Evolutionary conservation across 1,140 invertebrate genomes (phyloP).

Genomic region (Diorhabda sublineata): DNA sequence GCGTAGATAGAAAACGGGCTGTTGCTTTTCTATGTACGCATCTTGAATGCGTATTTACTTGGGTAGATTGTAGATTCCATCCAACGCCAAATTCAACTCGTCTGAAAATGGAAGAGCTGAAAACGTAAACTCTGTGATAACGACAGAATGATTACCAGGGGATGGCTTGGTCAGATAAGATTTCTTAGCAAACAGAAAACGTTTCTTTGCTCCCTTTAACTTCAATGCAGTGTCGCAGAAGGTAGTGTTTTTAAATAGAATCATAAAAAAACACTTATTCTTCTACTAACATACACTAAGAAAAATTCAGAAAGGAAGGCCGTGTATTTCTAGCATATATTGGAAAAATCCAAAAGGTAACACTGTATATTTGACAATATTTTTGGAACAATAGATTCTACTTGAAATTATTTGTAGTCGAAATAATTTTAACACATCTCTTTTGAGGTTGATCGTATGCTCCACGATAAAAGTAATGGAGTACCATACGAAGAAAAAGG

Average conservation of each 20-base stretch:
- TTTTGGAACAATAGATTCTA: no score
- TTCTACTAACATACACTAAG: no score
- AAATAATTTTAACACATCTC: no score
- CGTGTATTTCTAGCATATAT: no score
- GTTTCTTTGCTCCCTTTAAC: not conserved
- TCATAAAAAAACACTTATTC: not conserved
- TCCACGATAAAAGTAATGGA: no score
- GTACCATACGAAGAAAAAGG: no score
- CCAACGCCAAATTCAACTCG: conserved; percentile 16
- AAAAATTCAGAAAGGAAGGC: no score
- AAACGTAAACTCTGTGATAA: conserved; percentile 22
- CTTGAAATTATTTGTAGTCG: no score
- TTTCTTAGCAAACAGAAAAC: conserved; percentile 23
- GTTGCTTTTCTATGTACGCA: conserved; percentile 7
- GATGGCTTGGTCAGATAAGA: conserved; percentile 27
- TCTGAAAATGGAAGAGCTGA: conserved; percentile 11
- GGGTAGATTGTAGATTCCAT: conserved; percentile 10
- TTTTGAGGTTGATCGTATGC: no score
- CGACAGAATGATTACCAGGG: conserved; percentile 26
- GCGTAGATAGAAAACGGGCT: not conserved
- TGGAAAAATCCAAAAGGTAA: no score
- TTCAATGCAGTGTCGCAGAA: not conserved
- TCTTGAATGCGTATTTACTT: conserved; percentile 6
- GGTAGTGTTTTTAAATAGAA: not conserved
- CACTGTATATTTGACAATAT: no score